These are phyloP conservation scores for Himalopsyche japonica DNA, from an alignment of 2,888 invertebrate genomes.

Conservation along the genomic window DNA sequence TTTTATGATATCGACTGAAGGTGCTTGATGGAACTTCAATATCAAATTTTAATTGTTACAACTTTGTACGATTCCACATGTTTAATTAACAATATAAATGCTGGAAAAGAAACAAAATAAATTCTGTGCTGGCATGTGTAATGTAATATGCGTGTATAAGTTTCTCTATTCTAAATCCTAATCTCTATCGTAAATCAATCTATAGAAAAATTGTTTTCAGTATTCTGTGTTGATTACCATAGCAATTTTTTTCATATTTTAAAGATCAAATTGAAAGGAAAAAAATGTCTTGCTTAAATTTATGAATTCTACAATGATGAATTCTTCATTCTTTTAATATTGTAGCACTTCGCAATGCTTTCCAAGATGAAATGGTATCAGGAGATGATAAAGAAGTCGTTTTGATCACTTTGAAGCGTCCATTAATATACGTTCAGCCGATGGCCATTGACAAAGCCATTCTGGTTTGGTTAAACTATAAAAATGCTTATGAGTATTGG, in stretches of 20 bases:
- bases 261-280: background rate
- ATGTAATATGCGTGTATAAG: too few species aligned
- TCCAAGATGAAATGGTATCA: slow-evolving; percentile 89
- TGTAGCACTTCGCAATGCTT: slow-evolving; percentile 72
- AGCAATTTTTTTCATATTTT: background rate
- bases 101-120: background rate
- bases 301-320: background rate
- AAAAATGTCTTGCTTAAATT: background rate
- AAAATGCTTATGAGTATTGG: slow-evolving; percentile 99
- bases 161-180: too few species aligned
- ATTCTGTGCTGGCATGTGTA: background rate
- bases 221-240: too few species aligned
- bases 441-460: slow-evolving; percentile 98
- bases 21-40: too few species aligned
- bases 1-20: too few species aligned
- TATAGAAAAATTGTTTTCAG: too few species aligned
- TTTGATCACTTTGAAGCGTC: slow-evolving; percentile 87
- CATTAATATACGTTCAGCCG: slow-evolving; percentile 94
- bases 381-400: slow-evolving; percentile 84
- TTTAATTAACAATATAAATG: background rate
- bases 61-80: too few species aligned
- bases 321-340: background rate
- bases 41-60: too few species aligned
- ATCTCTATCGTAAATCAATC: too few species aligned
- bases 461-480: slow-evolving; percentile 98